Evolutionary conservation across 2,797 vertebrate species (phyloP), one percentile per base, ranked within the genome.

Genomic region (Cephalopachus bancanus): DNA sequence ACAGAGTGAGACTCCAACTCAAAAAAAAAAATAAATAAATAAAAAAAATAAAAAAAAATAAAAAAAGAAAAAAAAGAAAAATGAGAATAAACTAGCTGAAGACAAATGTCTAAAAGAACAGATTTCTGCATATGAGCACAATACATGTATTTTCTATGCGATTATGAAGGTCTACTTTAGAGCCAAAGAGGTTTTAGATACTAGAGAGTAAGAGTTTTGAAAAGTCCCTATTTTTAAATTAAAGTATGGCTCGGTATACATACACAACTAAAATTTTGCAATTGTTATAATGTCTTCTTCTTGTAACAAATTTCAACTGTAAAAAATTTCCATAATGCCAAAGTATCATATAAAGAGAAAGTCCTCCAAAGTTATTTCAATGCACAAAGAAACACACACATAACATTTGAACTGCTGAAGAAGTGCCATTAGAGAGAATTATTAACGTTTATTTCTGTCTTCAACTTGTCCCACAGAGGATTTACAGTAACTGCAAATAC

Each of bases 101-200:
- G 37, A 65, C 16, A 93, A 88, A 71, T 14, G 19, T 28, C 51
- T 74, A 37, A 91, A 88, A 67, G 55, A 28, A 85, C 16, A 78
- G 12, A 24, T 75, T 75, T 93, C 67, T 95, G 59, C 5, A n/a
- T 4, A 28, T 28, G 3, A 74, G 64, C 15, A 51, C 3, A 94
- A 17, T 3, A 22, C 7, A 62, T 4, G 4, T 20, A 44, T 76
- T 74, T 94, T 81, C 49, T 60, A 26, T 20, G 3, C 57, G 71
- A 74, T 44, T 60, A 74, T 19, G 59, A 85, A 91, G 14, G 30
- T 28, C 53, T 51, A 37, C 37, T 89, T 74, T 93, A 84, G 7
- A 97, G 91, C 4, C 87, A 91, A 95, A 95, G 22, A 49, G 53
- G 79, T 16, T 83, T 51, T 95, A 79, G 83, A 96, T 28, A 75